phyloP scores from a whole-genome alignment of 2,888 invertebrate genomes.

The Tachystola acroxantha region DNA sequence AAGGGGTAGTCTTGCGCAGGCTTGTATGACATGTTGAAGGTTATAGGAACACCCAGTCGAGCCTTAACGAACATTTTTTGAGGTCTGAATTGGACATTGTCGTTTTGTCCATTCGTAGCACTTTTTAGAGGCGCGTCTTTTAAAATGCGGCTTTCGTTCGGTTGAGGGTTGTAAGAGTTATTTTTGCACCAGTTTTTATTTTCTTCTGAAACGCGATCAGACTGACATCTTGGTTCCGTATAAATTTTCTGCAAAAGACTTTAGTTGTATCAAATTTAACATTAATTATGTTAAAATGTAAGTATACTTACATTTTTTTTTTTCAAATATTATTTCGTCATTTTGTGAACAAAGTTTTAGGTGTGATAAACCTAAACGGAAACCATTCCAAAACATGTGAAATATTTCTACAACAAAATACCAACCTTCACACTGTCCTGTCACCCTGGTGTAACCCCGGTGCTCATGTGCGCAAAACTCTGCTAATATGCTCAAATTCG shows the following conservation, averaged over 20 bases:
- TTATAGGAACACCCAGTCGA: conserved; percentile 58
- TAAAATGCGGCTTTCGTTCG: background rate
- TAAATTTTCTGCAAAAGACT: conserved; percentile 4
- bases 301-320: no score
- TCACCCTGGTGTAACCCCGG: no score
- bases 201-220: background rate
- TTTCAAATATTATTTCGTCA: no score
- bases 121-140: background rate
- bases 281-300: no score
- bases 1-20: conserved; percentile 87
- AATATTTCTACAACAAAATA: no score
- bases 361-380: no score
- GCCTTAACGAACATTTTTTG: conserved; percentile 68
- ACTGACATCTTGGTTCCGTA: conserved; percentile 4
- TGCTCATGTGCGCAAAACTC: no score
- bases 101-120: background rate
- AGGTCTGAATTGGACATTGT: conserved; percentile 72
- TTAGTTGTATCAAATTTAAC: background rate
- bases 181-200: conserved; percentile 5
- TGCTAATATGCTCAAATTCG: no score
- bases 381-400: no score
- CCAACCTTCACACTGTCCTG: no score
- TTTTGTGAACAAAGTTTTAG: no score
- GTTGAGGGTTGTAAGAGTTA: conserved; percentile 1
- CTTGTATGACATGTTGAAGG: conserved; percentile 68